Conservation (phyloP, 2,797 vertebrate species). For the Mus spretus region DNA sequence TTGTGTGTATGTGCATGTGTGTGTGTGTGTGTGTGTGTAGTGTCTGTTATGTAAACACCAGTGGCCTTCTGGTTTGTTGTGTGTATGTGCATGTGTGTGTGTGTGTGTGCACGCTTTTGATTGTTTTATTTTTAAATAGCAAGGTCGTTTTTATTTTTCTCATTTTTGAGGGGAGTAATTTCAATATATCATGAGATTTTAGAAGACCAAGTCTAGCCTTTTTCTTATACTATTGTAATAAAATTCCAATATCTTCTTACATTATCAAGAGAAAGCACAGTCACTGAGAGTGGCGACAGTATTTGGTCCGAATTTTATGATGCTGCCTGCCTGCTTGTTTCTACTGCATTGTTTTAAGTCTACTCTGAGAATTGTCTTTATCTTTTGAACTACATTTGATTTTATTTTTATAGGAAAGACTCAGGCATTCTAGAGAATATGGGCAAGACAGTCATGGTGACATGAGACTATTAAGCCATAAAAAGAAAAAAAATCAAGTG, state of each 20-base stretch:
- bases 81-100: too few relatives aligned
- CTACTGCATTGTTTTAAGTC: constrained; percentile 45
- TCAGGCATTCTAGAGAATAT: not conserved
- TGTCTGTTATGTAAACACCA: not conserved
- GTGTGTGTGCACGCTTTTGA: not conserved
- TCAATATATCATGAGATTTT: constrained; percentile 42
- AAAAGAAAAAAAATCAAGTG: constrained; percentile 16
- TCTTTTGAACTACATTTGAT: constrained; percentile 52
- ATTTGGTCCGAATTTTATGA: constrained; percentile 51
- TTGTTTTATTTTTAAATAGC: constrained; percentile 54
- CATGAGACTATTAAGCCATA: not conserved
- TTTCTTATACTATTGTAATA: constrained; percentile 42
- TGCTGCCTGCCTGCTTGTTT: not conserved
- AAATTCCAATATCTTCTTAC: constrained; percentile 21
- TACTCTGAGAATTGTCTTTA: constrained; percentile 19
- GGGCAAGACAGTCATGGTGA: constrained; percentile 12
- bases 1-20: too few relatives aligned
- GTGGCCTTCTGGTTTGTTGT: not conserved
- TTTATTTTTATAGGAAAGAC: constrained; percentile 69
- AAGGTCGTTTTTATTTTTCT: not conserved
- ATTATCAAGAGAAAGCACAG: constrained; percentile 17
- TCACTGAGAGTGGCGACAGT: not conserved
- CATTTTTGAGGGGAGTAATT: not conserved
- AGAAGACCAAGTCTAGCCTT: constrained; percentile 46
- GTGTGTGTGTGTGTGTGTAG: not conserved